These are phyloP conservation scores for Papilio dardanus DNA, from an alignment of 1,140 invertebrate species.

Conservation along the genomic window DNA sequence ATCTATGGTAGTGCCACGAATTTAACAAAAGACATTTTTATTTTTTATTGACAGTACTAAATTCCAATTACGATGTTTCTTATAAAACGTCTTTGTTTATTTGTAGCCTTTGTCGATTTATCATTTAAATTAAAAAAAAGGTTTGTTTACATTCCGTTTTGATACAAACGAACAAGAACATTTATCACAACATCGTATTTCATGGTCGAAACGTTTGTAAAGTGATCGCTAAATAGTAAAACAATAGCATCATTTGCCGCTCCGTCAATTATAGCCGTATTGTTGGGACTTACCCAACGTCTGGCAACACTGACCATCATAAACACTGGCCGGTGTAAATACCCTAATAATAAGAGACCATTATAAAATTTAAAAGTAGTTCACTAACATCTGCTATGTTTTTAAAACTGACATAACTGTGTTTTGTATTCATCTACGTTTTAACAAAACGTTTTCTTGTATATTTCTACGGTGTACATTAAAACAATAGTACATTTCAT, in stretches of 20 bases:
- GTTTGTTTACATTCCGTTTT: too few relatives aligned
- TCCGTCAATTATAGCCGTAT: constrained; percentile 26
- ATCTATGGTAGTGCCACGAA: neutral
- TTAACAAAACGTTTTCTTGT: too few relatives aligned
- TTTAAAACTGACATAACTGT: too few relatives aligned
- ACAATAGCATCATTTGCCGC: constrained; percentile 30
- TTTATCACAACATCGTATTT: constrained; percentile 7
- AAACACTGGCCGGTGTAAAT: neutral
- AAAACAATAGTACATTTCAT: neutral
- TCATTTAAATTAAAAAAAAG: neutral
- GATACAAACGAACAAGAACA: neutral
- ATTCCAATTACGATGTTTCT: neutral
- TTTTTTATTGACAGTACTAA: neutral
- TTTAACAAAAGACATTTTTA: neutral
- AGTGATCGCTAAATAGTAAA: constrained; percentile 8
- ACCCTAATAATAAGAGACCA: neutral
- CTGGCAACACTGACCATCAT: neutral
- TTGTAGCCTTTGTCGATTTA: neutral
- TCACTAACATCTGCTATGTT: neutral
- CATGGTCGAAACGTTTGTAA: neutral
- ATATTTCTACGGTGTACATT: neutral
- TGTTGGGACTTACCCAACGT: constrained; percentile 5
- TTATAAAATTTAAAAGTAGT: neutral
- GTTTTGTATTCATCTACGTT: too few relatives aligned
- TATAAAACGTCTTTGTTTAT: neutral